Percentiles rank a stretch among this genome's conserved stretches.
phyloP scores from a whole-genome alignment of 2,113 vertebrate genomes.

The Charina bottae region DNA sequence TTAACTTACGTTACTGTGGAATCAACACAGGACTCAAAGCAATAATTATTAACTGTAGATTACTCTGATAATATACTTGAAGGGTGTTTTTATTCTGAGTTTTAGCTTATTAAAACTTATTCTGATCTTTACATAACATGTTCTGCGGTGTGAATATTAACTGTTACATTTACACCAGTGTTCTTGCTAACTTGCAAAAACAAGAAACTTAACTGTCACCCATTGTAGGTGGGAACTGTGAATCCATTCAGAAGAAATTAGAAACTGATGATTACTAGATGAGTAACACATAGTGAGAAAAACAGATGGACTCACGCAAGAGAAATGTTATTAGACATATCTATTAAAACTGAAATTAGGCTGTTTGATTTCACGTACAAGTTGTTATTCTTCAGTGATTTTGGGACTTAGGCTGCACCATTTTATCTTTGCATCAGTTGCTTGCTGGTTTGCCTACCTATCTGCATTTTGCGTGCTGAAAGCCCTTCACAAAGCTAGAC shows the following conservation, averaged over 20 bases:
- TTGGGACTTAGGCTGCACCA: slow-evolving; percentile 8
- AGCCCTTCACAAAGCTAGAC: not conserved
- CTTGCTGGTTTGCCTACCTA: slow-evolving; percentile 21
- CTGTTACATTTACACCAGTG: slow-evolving; percentile 7
- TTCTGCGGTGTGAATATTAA: slow-evolving; percentile 17
- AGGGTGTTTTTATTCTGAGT: slow-evolving; percentile 12
- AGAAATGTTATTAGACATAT: slow-evolving; percentile 40
- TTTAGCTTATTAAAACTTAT: slow-evolving; percentile 38
- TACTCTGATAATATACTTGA: not conserved
- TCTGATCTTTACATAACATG: slow-evolving; percentile 47
- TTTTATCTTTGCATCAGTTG: slow-evolving; percentile 45
- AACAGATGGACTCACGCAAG: slow-evolving; percentile 38
- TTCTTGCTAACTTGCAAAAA: slow-evolving; percentile 44
- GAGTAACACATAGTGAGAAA: not conserved
- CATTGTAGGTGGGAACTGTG: not conserved
- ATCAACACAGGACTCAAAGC: no score
- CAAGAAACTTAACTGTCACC: slow-evolving; percentile 3
- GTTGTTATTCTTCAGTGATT: slow-evolving; percentile 37
- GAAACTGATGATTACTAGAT: slow-evolving; percentile 26
- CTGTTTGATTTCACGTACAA: slow-evolving; percentile 46
- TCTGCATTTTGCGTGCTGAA: slow-evolving; percentile 29
- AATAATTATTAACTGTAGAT: not conserved
- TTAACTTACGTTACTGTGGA: not conserved
- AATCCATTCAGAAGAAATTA: slow-evolving; percentile 28
- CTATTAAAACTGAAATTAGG: slow-evolving; percentile 60